Evolutionary conservation across 2,797 vertebrate species (phyloP), one percentile per base, ranked within the genome.

Genomic region (Sitta carolinensis): DNA sequence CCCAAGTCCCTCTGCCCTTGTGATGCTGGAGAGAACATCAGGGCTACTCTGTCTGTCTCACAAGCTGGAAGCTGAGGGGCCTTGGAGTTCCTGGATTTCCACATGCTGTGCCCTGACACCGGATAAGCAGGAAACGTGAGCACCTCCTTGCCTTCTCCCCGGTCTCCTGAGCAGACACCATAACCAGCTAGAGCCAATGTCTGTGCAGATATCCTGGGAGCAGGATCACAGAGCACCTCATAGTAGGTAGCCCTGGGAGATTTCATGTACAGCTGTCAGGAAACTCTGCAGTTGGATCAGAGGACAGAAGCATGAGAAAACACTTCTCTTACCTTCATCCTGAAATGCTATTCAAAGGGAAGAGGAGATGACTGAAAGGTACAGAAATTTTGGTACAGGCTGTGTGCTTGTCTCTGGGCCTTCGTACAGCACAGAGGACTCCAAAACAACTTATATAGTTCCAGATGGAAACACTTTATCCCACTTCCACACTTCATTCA

Each of bases 91-190:
- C 22, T 32, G 57, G 30, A 30, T 70, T 77, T 84, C 74, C 30
- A 20, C 8, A 6, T 27, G 7, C 38, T 77, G 16, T 52, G 13
- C 48, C 27, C 57, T 70, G 40, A 26, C 45, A 77, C 4, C 1
- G 0, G 30, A 54, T 1, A 0, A n/a, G 21, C 32, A 77, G 36
- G 43, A 69, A 40, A 66, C 1, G 1, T 38, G 58, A 89, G 19
- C 34, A 43, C 3, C 8, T 69, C 30, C 48, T 84, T 47, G 40
- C 43, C 34, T 75, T 83, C 69, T 88, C 29, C 9, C 45, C 54
- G 14, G 8, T 61, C 27, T 84, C n/a, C 45, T 61, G 61, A 62
- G 48, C 5, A 7, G 29, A 67, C 42, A 67, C 58, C 32, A 69
- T 14, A 90, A 81, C 13, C 34, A 68, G 50, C 23, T 38, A 48